Percentiles rank a stretch among this genome's conserved stretches.
These are phyloP conservation scores for Trichogramma dendrolimi DNA, from an alignment of 2,888 invertebrate species.

Conservation along the genomic window DNA sequence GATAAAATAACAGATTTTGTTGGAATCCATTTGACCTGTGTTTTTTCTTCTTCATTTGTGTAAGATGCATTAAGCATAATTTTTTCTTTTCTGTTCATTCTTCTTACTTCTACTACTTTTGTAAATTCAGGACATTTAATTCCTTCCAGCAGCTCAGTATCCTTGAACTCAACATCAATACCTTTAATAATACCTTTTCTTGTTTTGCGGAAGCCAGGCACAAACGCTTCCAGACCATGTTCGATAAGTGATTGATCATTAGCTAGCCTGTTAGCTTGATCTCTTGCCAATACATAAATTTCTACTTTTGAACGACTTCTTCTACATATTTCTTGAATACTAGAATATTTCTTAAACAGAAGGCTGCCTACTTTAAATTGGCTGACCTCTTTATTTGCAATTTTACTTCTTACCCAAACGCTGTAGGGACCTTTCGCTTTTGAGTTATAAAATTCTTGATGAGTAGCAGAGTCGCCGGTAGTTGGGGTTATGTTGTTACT, in stretches of 20 bases:
- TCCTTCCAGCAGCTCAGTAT: neutral
- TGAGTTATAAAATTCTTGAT: too few species aligned
- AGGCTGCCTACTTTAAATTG: neutral
- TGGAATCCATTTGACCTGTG: too few species aligned
- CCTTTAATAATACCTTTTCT: neutral
- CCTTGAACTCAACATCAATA: neutral
- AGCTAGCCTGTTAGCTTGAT: neutral
- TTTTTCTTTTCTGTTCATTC: neutral
- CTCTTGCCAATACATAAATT: neutral
- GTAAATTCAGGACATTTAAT: neutral
- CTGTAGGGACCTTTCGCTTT: too few species aligned
- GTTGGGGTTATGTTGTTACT: too few species aligned
- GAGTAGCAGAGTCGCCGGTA: too few species aligned
- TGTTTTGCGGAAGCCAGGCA: neutral
- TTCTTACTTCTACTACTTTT: neutral
- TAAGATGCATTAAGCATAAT: too few species aligned
- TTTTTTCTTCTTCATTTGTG: too few species aligned
- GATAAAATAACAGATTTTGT: too few species aligned
- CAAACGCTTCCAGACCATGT: neutral
- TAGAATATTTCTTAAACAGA: neutral
- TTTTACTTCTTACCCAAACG: too few species aligned
- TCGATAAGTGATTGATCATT: neutral
- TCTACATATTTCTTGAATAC: neutral
- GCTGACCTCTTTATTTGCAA: too few species aligned
- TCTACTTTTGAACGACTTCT: neutral